These are phyloP conservation scores for Drosophila auraria DNA, from an alignment of 1,140 invertebrate species.

Conservation along the genomic window DNA sequence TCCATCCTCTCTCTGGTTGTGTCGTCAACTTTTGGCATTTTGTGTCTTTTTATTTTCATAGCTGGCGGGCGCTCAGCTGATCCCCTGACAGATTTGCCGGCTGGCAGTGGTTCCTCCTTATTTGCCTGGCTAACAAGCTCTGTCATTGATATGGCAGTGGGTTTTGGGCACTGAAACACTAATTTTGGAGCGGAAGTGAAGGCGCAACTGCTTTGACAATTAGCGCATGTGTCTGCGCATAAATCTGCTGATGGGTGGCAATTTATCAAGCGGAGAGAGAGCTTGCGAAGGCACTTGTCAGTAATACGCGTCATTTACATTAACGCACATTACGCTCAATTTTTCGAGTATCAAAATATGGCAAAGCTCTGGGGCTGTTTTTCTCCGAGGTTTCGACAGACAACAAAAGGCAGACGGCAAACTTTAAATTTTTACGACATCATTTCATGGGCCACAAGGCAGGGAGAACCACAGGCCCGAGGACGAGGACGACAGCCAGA, in stretches of 20 bases:
- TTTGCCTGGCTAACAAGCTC: slow-evolving; percentile 31
- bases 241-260: slow-evolving; percentile 43
- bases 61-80: slow-evolving; percentile 47
- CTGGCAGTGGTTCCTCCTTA: neutral
- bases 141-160: slow-evolving; percentile 48
- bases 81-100: slow-evolving; percentile 57
- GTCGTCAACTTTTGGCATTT: slow-evolving; percentile 59
- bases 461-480: slow-evolving; percentile 8
- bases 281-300: slow-evolving; percentile 69
- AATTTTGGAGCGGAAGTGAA: slow-evolving; percentile 8
- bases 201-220: slow-evolving; percentile 48
- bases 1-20: slow-evolving; percentile 6
- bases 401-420: slow-evolving; percentile 60
- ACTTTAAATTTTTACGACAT: slow-evolving; percentile 83
- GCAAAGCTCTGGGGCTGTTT: slow-evolving; percentile 35
- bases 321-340: slow-evolving; percentile 82
- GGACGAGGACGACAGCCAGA: neutral
- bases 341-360: slow-evolving; percentile 80
- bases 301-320: slow-evolving; percentile 84
- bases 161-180: neutral
- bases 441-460: slow-evolving; percentile 81
- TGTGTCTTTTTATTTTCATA: slow-evolving; percentile 69
- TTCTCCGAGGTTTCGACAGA: slow-evolving; percentile 31
- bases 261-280: slow-evolving; percentile 37
- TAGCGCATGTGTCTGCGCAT: slow-evolving; percentile 66